A percentile compares a stretch with the other conserved stretches of the same genome.
Conservation (phyloP, 2,797 vertebrate species). For the Hypotaenidia okinawae region DNA sequence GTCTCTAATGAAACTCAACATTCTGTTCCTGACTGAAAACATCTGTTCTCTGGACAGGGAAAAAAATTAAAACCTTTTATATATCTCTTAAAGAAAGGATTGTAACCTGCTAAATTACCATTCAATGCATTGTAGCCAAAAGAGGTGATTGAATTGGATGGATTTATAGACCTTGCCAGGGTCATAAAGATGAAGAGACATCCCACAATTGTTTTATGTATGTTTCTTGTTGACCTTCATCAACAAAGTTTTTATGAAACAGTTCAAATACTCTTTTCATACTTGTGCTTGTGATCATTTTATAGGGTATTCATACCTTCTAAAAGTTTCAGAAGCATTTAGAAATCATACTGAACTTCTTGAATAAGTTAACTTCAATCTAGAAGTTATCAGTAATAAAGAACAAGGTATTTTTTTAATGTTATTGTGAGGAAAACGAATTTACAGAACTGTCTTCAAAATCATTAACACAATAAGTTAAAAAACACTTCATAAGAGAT, state of each 20-base stretch:
- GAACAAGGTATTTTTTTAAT: background rate
- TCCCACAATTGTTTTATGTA: background rate
- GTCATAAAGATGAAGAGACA: slow-evolving; percentile 40
- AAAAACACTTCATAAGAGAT: background rate
- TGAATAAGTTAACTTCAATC: background rate
- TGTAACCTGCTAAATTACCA: background rate
- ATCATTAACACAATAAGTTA: background rate
- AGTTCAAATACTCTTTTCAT: background rate
- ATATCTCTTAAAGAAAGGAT: background rate
- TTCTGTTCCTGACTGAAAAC: slow-evolving; percentile 38
- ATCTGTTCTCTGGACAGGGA: background rate
- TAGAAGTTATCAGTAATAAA: background rate
- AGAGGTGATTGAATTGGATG: background rate
- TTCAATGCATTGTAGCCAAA: background rate
- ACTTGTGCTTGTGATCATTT: background rate
- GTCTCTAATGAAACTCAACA: slow-evolving; percentile 46
- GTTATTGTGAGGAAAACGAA: background rate
- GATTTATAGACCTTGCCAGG: slow-evolving; percentile 14
- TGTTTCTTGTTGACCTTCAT: slow-evolving; percentile 9
- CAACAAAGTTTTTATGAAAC: background rate
- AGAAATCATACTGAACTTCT: background rate
- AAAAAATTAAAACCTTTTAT: background rate
- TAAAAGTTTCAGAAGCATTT: background rate
- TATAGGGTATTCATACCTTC: background rate
- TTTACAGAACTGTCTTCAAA: background rate